Percentiles rank a stretch among this genome's conserved stretches.
These are phyloP conservation scores for Polyommatus iphigenia DNA, from an alignment of 2,888 invertebrate genomes.

Conservation along the genomic window DNA sequence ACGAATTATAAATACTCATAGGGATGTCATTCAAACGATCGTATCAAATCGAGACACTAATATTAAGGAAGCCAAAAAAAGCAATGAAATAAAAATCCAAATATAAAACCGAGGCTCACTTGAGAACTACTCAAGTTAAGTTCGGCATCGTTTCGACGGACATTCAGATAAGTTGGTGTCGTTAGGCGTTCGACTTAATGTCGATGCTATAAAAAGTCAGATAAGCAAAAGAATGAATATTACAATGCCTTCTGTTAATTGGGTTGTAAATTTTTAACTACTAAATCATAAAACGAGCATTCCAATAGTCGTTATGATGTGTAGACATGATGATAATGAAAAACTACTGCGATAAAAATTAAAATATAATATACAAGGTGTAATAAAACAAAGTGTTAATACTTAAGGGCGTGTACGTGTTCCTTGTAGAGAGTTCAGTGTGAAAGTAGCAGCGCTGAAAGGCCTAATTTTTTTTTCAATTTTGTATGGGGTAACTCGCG, in stretches of 20 bases:
- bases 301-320: too few species aligned
- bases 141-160: neutral
- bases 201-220: neutral
- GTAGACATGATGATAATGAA: too few species aligned
- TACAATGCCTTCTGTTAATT: neutral
- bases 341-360: too few species aligned
- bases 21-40: too few species aligned
- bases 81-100: neutral
- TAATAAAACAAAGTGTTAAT: too few species aligned
- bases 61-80: neutral
- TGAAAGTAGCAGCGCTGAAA: too few species aligned
- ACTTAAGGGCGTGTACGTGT: too few species aligned
- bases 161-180: slow-evolving; percentile 1
- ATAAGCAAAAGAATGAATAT: slow-evolving; percentile 18
- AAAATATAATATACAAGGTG: too few species aligned
- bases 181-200: slow-evolving; percentile 7
- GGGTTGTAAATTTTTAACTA: neutral
- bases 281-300: neutral
- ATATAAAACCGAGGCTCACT: neutral
- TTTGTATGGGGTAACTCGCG: too few species aligned
- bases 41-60: neutral
- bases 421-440: too few species aligned
- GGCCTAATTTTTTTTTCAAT: too few species aligned
- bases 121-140: neutral
- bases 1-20: too few species aligned